Conservation (phyloP, 1,140 invertebrate species). For the Saccostrea cuccullata region DNA sequence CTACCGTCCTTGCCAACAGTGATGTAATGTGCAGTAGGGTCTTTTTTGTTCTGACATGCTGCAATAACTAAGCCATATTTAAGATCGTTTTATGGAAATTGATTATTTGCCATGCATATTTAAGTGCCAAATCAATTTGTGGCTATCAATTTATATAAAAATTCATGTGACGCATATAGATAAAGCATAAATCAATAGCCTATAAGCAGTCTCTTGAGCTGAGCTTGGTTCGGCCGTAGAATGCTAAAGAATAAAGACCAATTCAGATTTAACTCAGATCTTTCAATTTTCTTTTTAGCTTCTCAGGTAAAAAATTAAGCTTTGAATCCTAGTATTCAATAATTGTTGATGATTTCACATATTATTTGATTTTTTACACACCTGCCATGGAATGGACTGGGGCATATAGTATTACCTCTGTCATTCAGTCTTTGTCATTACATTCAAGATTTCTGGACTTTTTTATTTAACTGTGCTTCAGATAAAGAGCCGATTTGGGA, state of each 20-base stretch:
- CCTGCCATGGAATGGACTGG: no score
- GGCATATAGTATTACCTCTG: no score
- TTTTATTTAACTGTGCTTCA: no score
- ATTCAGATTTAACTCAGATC: no score
- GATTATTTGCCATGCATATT: constrained; percentile 36
- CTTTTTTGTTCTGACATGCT: not conserved
- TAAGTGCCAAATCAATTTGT: constrained; percentile 36
- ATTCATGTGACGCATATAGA: constrained; percentile 27
- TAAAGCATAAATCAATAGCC: constrained; percentile 27
- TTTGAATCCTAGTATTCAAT: no score
- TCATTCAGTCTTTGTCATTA: no score
- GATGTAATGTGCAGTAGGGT: constrained; percentile 19
- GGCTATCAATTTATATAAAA: constrained; percentile 38
- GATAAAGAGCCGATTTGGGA: no score
- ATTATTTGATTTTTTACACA: no score
- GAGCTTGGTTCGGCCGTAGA: not conserved
- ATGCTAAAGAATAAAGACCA: not conserved
- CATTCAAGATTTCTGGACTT: no score
- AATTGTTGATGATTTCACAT: no score
- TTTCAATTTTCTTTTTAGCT: no score
- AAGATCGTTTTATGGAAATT: constrained; percentile 11
- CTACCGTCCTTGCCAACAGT: not conserved
- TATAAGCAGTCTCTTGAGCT: not conserved
- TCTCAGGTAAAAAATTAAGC: no score
- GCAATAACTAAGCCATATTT: constrained; percentile 36